Evolutionary conservation across 2,888 invertebrate genomes (phyloP).

Genomic region (Drosophila sordidapex): DNA sequence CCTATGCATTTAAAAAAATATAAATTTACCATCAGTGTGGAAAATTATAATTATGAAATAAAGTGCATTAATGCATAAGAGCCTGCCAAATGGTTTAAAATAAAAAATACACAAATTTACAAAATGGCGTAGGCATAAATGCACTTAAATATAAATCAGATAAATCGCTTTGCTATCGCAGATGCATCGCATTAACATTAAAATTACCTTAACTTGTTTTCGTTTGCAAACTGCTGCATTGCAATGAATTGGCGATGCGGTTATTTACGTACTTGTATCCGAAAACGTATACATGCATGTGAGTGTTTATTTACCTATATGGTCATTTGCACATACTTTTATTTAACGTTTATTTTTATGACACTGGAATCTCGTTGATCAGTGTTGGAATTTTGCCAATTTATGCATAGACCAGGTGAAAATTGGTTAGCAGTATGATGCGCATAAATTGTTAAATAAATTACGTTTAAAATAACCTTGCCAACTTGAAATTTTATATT

Average conservation of each 20-base stretch:
- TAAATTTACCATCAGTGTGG: conserved; percentile 57
- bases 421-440: conserved; percentile 25
- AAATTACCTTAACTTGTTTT: conserved; percentile 70
- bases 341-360: conserved; percentile 55
- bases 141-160: conserved; percentile 72
- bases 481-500: background rate
- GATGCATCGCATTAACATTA: conserved; percentile 75
- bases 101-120: conserved; percentile 72
- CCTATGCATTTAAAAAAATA: conserved; percentile 73
- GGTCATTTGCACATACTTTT: conserved; percentile 50
- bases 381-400: conserved; percentile 48
- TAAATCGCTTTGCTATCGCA: conserved; percentile 59
- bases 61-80: conserved; percentile 52
- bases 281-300: background rate
- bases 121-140: conserved; percentile 43
- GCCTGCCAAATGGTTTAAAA: conserved; percentile 67
- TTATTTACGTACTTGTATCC: conserved; percentile 24
- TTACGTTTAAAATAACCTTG: conserved; percentile 17
- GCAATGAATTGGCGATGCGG: conserved; percentile 1
- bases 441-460: conserved; percentile 24
- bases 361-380: conserved; percentile 41
- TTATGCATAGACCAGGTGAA: conserved; percentile 49
- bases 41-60: conserved; percentile 61
- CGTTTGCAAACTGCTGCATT: conserved; percentile 29
- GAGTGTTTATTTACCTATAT: conserved; percentile 25